A percentile compares a stretch with the other conserved stretches of the same genome.
Evolutionary conservation across 53 echinoderm and acorn worm species (phyloP).

Genomic region (Zoroaster sp.): DNA sequence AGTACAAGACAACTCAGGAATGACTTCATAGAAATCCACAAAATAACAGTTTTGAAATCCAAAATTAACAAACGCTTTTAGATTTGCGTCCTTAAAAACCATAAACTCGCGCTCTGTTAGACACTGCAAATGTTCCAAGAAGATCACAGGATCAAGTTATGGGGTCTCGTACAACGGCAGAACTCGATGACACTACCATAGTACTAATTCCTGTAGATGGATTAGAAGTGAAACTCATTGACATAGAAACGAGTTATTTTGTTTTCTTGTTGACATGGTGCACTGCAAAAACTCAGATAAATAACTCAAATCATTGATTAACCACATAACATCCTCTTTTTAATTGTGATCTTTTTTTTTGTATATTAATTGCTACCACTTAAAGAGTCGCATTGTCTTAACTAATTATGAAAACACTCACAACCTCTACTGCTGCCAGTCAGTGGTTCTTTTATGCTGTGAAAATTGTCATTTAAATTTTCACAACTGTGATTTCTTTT

Average conservation of each 20-base stretch:
- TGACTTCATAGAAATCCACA: background rate
- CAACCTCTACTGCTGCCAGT: background rate
- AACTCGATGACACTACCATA: conserved; percentile 19
- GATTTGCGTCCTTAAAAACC: background rate
- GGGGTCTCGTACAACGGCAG: background rate
- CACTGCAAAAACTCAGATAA: conserved; percentile 10
- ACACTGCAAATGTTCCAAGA: background rate
- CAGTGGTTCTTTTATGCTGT: background rate
- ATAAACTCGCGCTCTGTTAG: background rate
- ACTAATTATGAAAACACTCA: conserved; percentile 8
- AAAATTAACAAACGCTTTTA: background rate
- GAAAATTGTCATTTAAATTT: too few relatives aligned
- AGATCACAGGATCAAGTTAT: background rate
- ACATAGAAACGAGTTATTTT: background rate
- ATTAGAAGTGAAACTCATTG: background rate
- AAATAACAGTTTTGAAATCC: background rate
- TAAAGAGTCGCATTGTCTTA: background rate
- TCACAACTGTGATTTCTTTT: too few relatives aligned
- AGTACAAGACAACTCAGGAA: conserved; percentile 19
- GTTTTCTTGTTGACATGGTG: background rate
- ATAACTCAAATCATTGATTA: conserved; percentile 45
- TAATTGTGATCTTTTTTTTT: background rate
- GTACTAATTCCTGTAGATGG: conserved; percentile 29
- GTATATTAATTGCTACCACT: conserved; percentile 21
- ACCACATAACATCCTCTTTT: conserved; percentile 34